A percentile compares a stretch with the other conserved stretches of the same genome.
Evolutionary conservation across 2,888 invertebrate species (phyloP).

Genomic region (Idaea biselata): DNA sequence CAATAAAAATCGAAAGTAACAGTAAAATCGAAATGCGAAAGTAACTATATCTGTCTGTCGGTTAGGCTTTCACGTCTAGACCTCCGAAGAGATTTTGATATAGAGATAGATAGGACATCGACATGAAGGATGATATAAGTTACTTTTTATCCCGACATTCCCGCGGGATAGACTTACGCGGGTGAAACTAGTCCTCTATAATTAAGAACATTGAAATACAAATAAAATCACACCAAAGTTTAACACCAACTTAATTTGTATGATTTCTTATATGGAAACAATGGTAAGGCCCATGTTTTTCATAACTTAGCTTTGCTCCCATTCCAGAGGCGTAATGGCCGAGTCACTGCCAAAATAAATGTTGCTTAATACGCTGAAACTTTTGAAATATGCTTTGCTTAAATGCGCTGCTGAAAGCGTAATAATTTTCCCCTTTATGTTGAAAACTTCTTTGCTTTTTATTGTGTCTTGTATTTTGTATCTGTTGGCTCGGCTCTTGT

Average conservation of each 20-base stretch:
- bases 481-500: constrained; percentile 23
- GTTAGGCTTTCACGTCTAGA: no score
- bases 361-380: constrained; percentile 79
- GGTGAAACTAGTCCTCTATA: no score
- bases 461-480: constrained; percentile 26
- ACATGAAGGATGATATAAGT: no score
- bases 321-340: constrained; percentile 63
- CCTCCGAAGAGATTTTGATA: no score
- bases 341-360: constrained; percentile 80
- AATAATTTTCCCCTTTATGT: constrained; percentile 76
- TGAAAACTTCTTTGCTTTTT: constrained; percentile 32
- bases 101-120: no score
- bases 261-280: constrained; percentile 13
- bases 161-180: no score
- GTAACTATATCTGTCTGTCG: no score
- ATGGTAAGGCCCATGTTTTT: constrained; percentile 55
- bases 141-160: no score
- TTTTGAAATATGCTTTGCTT: constrained; percentile 78
- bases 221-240: no score
- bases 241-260: constrained; percentile 3
- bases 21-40: no score
- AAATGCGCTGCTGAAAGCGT: constrained; percentile 78
- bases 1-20: no score
- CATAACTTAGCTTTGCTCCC: constrained; percentile 53
- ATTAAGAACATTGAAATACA: no score